These are phyloP conservation scores for Pogonognathellus flavescens DNA, from an alignment of 1,140 invertebrate genomes.

Conservation along the genomic window DNA sequence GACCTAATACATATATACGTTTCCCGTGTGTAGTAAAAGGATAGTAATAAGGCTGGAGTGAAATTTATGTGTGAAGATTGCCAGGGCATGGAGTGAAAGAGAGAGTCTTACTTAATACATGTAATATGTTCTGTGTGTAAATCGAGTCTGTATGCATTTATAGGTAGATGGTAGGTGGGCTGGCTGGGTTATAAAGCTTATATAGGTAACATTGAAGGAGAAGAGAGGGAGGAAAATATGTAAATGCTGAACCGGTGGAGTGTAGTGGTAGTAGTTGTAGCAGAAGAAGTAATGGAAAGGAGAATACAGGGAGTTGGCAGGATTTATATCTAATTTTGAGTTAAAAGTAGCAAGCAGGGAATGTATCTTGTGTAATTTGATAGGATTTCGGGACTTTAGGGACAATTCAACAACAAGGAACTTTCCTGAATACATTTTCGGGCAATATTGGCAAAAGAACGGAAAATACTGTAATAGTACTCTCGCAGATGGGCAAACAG, in stretches of 20 bases:
- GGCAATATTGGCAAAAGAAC: not conserved
- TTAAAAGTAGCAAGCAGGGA: conserved; percentile 46
- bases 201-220: no score
- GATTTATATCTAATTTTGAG: conserved; percentile 47
- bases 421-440: conserved; percentile 9
- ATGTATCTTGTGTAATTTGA: conserved; percentile 10
- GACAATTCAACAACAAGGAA: conserved; percentile 44
- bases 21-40: no score
- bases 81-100: no score
- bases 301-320: conserved; percentile 25
- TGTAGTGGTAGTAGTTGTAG: not conserved
- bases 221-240: not conserved
- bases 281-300: not conserved
- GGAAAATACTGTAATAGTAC: no score
- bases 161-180: not conserved
- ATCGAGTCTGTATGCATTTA: not conserved
- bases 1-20: no score
- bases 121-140: not conserved
- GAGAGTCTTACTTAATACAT: no score
- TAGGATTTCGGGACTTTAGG: conserved; percentile 43
- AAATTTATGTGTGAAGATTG: no score
- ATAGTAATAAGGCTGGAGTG: no score
- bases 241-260: not conserved
- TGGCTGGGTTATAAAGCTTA: not conserved
- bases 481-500: not conserved